phyloP scores from a whole-genome alignment of 2,888 invertebrate species.

The Ichneumon xanthorius region DNA sequence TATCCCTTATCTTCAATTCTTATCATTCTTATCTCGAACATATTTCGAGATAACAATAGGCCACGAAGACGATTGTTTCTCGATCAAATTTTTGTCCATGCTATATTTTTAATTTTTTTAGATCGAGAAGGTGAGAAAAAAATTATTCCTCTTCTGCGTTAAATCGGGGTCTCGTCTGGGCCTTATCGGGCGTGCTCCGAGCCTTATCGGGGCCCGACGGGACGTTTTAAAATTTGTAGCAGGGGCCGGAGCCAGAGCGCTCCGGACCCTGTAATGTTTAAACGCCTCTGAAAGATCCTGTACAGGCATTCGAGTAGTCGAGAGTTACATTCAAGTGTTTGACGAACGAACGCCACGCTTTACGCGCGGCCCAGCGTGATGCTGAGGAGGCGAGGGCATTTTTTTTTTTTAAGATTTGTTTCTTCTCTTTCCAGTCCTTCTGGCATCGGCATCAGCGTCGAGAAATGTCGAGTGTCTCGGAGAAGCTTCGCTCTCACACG shows the following conservation, averaged over 20 bases:
- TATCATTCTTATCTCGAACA: neutral
- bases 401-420: conserved; percentile 72
- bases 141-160: neutral
- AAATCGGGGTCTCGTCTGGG: neutral
- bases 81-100: neutral
- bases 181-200: no score
- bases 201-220: neutral
- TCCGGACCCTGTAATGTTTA: neutral
- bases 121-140: neutral
- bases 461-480: conserved; percentile 81
- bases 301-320: conserved; percentile 48
- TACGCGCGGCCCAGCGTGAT: conserved; percentile 74
- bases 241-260: neutral
- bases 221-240: neutral
- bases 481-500: conserved; percentile 45
- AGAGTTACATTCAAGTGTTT: conserved; percentile 82
- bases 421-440: conserved; percentile 79
- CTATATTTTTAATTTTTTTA: neutral
- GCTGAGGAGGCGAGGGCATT: conserved; percentile 52
- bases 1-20: neutral
- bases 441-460: conserved; percentile 81
- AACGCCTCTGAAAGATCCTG: conserved; percentile 49
- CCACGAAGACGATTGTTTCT: neutral
- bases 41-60: neutral
- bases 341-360: conserved; percentile 81